Evolutionary conservation across 2,888 invertebrate genomes (phyloP).

Genomic region (Candidula unifasciata): DNA sequence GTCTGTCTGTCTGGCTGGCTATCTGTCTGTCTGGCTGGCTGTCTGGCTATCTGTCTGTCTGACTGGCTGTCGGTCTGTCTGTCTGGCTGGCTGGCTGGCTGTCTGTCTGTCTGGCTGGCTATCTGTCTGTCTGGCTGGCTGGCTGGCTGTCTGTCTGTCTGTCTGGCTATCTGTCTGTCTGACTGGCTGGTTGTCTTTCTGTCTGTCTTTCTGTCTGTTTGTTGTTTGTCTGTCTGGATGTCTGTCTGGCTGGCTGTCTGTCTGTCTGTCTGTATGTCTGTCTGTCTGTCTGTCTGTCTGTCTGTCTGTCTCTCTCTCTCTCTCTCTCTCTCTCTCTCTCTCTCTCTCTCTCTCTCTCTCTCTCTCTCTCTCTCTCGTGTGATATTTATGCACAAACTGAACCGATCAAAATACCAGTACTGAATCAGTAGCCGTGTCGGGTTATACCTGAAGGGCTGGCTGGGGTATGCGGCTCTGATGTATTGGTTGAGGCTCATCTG

Average conservation of each 20-base stretch:
- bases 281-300: not conserved
- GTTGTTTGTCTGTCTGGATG: not conserved
- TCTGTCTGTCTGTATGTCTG: not conserved
- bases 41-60: not conserved
- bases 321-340: slow-evolving; percentile 21
- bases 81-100: not conserved
- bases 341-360: slow-evolving; percentile 21
- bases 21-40: not conserved
- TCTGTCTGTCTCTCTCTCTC: not conserved
- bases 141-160: not conserved
- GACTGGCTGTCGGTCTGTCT: not conserved
- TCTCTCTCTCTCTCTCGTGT: slow-evolving; percentile 13
- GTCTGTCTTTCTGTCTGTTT: not conserved
- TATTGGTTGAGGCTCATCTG: slow-evolving; percentile 86
- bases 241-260: not conserved
- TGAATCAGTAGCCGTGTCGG: not conserved
- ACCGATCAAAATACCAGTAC: not conserved
- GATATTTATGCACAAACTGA: no score
- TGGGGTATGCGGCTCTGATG: slow-evolving; percentile 83
- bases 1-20: not conserved
- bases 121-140: not conserved
- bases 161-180: not conserved
- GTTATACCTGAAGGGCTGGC: slow-evolving; percentile 86
- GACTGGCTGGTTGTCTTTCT: not conserved
- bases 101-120: not conserved